Base-by-base conservation (phyloP, 2,888 invertebrate species). In the Andricus curvator region DNA sequence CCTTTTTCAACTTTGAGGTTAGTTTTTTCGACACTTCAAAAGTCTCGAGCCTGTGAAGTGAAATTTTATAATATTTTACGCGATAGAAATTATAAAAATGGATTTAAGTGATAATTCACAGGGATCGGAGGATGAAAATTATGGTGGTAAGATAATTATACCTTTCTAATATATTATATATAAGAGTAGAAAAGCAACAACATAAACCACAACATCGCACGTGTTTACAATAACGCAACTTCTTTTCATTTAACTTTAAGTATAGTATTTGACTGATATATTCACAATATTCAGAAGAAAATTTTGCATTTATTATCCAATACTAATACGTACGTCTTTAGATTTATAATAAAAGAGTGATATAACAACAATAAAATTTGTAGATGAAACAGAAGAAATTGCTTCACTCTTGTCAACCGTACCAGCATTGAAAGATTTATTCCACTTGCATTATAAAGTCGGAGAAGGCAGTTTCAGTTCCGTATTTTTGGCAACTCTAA, bases 401-500 rank as follows among this genome's bases (percentile, higher is more conserved):
- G 86, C 86, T 20, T 93, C 93, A 79, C 89, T 95, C 62, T 85
- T 94, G 25, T 88, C 90, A 22, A 94, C 93, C 84, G 90, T 96
- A 82, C 96, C 96, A 44, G 93, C 94, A 85, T 90, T 96, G 85
- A 94, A 94, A 65, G 94, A 94, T 84, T 93, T 95, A 84, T 96
- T 96, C 89, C 93, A 95, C 85, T 93, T 96, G 56, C 95, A 96
- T 90, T 94, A 94, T 62, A 96, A 96, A 88, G 95, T 97, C 86
- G 97, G 97, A 0, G 96, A 96, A 93, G 98, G 98, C 25, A 97
- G 98, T 3, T 98, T 98, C 90, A 98, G 98, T 91, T 96, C 96
- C 0, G 98, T 98, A 37, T 97, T 96, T 88, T 93, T 97, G 87
- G 98, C 96, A 1, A 95, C 95, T 4, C 92, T 97, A 78, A 86